Conservation (phyloP, 2,888 invertebrate genomes). For the Xylota sylvarum region DNA sequence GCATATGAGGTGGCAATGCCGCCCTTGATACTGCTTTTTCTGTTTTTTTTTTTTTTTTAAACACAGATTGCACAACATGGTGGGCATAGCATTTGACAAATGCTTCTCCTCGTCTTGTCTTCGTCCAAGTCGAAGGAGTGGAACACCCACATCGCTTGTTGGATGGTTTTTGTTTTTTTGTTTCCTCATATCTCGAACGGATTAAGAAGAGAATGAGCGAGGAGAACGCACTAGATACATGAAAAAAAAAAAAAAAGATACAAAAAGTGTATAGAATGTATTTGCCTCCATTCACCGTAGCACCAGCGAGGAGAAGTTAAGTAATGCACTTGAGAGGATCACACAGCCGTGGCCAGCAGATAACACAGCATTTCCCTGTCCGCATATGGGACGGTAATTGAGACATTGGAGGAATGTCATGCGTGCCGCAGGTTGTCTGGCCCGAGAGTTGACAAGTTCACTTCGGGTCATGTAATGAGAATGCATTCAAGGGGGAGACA, state of each 20-base stretch:
- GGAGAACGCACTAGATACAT: slow-evolving; percentile 63
- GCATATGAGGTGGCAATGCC: slow-evolving; percentile 50
- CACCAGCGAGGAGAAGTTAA: slow-evolving; percentile 11
- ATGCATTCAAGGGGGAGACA: not conserved
- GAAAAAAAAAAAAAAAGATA: slow-evolving; percentile 18
- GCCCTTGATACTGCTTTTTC: slow-evolving; percentile 64
- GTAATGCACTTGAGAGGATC: slow-evolving; percentile 68
- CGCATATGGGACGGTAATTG: slow-evolving; percentile 70
- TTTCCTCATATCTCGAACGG: slow-evolving; percentile 54
- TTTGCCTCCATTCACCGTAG: slow-evolving; percentile 41
- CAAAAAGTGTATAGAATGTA: not conserved
- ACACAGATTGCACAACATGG: slow-evolving; percentile 74
- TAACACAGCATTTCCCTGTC: slow-evolving; percentile 31
- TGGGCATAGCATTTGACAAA: slow-evolving; percentile 75
- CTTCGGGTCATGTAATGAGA: slow-evolving; percentile 62
- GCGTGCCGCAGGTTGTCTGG: slow-evolving; percentile 66
- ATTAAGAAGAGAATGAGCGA: slow-evolving; percentile 54
- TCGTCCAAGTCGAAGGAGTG: slow-evolving; percentile 47
- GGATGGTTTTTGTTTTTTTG: slow-evolving; percentile 32
- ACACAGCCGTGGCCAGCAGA: slow-evolving; percentile 19
- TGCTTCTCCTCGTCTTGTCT: slow-evolving; percentile 63
- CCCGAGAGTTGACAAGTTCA: slow-evolving; percentile 63
- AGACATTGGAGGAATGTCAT: slow-evolving; percentile 73
- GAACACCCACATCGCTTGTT: slow-evolving; percentile 75
- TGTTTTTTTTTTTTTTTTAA: not conserved